Percentiles rank a stretch among this genome's conserved stretches.
phyloP scores from a whole-genome alignment of 2,888 invertebrate genomes.

The Heliconius ethilla region DNA sequence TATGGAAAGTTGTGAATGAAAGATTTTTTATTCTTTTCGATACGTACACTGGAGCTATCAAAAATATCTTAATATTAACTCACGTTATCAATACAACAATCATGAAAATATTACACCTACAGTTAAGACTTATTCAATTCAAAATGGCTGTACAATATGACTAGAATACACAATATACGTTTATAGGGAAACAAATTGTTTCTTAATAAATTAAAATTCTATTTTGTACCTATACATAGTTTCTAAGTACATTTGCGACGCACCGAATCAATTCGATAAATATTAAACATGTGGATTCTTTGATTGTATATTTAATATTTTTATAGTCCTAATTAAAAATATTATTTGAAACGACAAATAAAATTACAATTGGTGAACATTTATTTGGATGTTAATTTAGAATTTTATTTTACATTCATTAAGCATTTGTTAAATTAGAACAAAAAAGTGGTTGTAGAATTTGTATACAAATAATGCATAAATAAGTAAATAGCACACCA shows the following conservation, averaged over 20 bases:
- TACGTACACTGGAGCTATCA: slow-evolving; percentile 38
- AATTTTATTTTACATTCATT: background rate
- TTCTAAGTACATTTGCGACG: slow-evolving; percentile 50
- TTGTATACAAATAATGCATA: background rate
- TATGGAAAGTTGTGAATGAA: background rate
- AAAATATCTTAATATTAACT: slow-evolving; percentile 37
- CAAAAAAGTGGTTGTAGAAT: background rate
- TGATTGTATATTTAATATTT: background rate
- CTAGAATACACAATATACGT: slow-evolving; percentile 73
- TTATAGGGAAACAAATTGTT: slow-evolving; percentile 60
- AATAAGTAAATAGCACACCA: background rate
- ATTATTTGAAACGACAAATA: background rate
- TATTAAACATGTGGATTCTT: background rate
- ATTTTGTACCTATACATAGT: slow-evolving; percentile 66
- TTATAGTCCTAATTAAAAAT: background rate
- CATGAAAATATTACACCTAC: slow-evolving; percentile 58
- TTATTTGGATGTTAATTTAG: background rate
- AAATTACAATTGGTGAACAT: background rate
- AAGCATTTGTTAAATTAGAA: background rate
- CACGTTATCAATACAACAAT: slow-evolving; percentile 62
- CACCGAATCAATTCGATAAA: slow-evolving; percentile 7
- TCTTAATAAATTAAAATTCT: slow-evolving; percentile 64
- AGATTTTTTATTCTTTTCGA: background rate
- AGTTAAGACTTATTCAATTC: slow-evolving; percentile 61
- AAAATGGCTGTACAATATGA: slow-evolving; percentile 76